Conservation (phyloP, 1,140 invertebrate species). For the Fragariocoptes setiger region DNA sequence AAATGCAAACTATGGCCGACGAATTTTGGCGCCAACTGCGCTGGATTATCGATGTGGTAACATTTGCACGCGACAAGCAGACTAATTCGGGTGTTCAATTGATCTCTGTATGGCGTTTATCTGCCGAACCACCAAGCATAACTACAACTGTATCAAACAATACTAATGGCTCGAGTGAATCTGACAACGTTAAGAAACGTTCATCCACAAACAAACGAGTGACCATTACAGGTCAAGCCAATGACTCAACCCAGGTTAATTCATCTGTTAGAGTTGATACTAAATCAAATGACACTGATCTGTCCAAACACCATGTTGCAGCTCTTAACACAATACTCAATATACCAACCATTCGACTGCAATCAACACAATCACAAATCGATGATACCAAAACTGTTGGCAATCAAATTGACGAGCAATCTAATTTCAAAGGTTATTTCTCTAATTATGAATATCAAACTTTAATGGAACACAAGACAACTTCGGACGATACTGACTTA, state of each 20-base stretch:
- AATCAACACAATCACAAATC: no score
- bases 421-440: no score
- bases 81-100: slow-evolving; percentile 16
- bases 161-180: slow-evolving; percentile 9
- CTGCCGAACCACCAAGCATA: no score
- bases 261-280: neutral
- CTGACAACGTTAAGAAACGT: slow-evolving; percentile 6
- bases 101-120: no score
- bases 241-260: neutral
- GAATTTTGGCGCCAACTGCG: slow-evolving; percentile 59
- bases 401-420: no score
- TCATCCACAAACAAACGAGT: slow-evolving; percentile 4
- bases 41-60: slow-evolving; percentile 77
- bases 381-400: no score
- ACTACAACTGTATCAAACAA: no score
- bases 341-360: no score
- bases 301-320: no score
- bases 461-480: neutral
- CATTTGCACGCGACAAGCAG: slow-evolving; percentile 49
- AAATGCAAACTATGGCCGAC: slow-evolving; percentile 45
- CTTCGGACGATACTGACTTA: neutral
- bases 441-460: no score
- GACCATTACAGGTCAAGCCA: slow-evolving; percentile 2
- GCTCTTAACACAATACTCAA: no score
- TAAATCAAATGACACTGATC: neutral